phyloP scores from a whole-genome alignment of 2,797 vertebrate species.

The Bovichtus variegatus region DNA sequence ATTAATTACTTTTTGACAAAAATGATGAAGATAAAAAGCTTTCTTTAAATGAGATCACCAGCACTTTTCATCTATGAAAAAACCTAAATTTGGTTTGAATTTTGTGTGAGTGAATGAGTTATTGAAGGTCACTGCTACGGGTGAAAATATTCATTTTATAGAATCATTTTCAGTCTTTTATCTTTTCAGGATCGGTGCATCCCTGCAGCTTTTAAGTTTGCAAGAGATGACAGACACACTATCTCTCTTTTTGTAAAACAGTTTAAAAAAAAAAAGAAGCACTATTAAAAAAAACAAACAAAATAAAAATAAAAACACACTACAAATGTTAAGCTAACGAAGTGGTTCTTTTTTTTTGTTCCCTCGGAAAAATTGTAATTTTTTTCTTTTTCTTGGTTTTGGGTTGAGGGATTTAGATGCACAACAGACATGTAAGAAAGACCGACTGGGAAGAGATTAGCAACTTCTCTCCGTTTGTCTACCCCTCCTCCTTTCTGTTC shows the following conservation, averaged over 20 bases:
- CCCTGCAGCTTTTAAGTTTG: conserved; percentile 50
- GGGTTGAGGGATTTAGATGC: conserved; percentile 67
- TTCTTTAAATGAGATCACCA: not conserved
- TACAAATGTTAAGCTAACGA: conserved; percentile 81
- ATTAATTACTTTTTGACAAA: not conserved
- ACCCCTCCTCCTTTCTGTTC: conserved; percentile 17
- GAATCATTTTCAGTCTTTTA: not conserved
- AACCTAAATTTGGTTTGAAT: not conserved
- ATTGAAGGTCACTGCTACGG: conserved; percentile 14
- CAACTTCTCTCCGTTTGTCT: conserved; percentile 37
- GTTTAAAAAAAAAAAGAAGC: conserved; percentile 52
- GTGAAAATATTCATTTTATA: conserved; percentile 12
- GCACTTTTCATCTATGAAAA: not conserved
- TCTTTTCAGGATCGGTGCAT: conserved; percentile 54
- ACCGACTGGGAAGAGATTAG: conserved; percentile 45
- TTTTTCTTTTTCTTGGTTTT: conserved; percentile 63
- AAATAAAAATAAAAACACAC: conserved; percentile 72
- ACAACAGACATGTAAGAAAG: conserved; percentile 67
- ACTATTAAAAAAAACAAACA: conserved; percentile 70
- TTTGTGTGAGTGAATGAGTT: not conserved
- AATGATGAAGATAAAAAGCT: conserved; percentile 1
- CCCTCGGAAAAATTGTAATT: conserved; percentile 55
- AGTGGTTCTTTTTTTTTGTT: conserved; percentile 81
- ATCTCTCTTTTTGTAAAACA: conserved; percentile 65
- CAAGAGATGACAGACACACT: conserved; percentile 46